These are phyloP conservation scores for Dendropsophus ebraccatus DNA, from an alignment of 2,113 vertebrate genomes.

Conservation along the genomic window DNA sequence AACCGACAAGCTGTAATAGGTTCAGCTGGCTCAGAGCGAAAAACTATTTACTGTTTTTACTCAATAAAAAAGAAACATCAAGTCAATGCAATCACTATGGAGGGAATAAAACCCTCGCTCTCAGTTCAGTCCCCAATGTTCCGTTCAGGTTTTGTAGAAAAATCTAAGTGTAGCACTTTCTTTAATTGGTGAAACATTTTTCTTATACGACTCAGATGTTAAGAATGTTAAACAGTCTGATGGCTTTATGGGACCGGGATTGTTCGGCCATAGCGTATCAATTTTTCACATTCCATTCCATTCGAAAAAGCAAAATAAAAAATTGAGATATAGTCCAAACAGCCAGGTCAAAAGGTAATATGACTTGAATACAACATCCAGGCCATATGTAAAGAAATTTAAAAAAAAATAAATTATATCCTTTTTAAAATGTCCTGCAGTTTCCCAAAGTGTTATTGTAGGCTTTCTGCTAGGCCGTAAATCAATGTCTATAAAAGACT, in stretches of 20 bases:
- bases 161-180: background rate
- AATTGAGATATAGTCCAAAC: background rate
- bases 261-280: too few relatives aligned
- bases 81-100: background rate
- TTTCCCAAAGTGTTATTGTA: too few relatives aligned
- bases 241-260: background rate
- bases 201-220: background rate
- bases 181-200: slow-evolving; percentile 8
- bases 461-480: too few relatives aligned
- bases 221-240: background rate
- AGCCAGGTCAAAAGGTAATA: background rate
- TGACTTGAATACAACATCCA: background rate
- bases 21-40: background rate
- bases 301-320: background rate
- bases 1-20: too few relatives aligned
- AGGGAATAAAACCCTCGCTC: background rate
- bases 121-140: background rate
- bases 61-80: background rate
- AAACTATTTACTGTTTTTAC: background rate
- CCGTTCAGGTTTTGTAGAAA: background rate
- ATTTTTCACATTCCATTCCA: background rate
- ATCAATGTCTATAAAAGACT: too few relatives aligned
- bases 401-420: too few relatives aligned
- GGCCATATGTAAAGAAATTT: background rate
- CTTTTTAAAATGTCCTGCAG: too few relatives aligned